A percentile compares a stretch with the other conserved stretches of the same genome.
These are phyloP conservation scores for Temnothorax longispinosus DNA, from an alignment of 1,140 invertebrate genomes.

Conservation along the genomic window DNA sequence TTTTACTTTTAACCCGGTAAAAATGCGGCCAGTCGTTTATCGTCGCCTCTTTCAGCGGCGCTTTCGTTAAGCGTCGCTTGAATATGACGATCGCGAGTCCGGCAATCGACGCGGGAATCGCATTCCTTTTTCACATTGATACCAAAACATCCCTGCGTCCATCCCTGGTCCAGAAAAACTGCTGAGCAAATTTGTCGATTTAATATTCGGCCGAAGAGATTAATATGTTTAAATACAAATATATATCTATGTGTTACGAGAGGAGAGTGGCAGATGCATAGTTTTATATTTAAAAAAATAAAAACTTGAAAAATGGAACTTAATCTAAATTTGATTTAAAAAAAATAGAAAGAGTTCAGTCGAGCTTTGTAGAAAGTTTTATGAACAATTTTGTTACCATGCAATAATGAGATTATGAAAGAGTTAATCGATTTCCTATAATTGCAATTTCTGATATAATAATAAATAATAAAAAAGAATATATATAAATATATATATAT, in stretches of 20 bases:
- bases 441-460: not conserved
- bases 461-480: not conserved
- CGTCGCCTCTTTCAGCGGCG: slow-evolving; percentile 53
- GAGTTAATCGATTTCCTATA: slow-evolving; percentile 7
- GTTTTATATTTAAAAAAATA: not conserved
- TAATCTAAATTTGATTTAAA: not conserved
- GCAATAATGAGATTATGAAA: not conserved
- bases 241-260: not conserved
- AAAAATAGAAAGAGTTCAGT: not conserved
- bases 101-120: not conserved
- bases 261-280: not conserved
- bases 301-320: not conserved
- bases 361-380: not conserved
- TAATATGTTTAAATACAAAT: not conserved
- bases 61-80: slow-evolving; percentile 73
- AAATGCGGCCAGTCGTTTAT: slow-evolving; percentile 60
- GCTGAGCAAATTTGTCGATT: slow-evolving; percentile 17
- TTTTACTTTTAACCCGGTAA: slow-evolving; percentile 46
- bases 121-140: slow-evolving; percentile 26
- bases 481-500: too few relatives aligned
- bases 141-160: not conserved
- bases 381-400: not conserved
- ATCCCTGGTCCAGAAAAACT: not conserved
- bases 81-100: slow-evolving; percentile 52
- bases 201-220: not conserved